Percentiles rank a stretch among this genome's conserved stretches.
Conservation (phyloP, 2,888 invertebrate genomes). For the Drosophila robusta region DNA sequence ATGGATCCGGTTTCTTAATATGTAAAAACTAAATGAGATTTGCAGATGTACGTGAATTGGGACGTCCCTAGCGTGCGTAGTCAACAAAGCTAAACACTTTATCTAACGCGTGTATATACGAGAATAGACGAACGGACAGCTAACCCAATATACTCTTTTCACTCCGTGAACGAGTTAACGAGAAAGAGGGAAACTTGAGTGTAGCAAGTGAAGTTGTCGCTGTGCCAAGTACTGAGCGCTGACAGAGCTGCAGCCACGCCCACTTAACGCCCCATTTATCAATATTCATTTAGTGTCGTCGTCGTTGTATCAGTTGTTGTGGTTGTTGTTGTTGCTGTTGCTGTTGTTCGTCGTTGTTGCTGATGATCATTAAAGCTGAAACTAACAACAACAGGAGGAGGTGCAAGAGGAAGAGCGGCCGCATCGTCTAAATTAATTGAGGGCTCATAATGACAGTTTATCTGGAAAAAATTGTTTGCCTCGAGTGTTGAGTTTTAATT, state of each 20-base stretch:
- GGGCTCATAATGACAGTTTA: conserved; percentile 82
- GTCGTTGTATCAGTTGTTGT: conserved; percentile 62
- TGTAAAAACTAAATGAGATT: too few species aligned
- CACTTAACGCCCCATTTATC: conserved; percentile 83
- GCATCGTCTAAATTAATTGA: conserved; percentile 81
- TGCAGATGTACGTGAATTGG: too few species aligned
- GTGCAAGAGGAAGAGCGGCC: conserved; percentile 28
- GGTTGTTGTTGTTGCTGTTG: conserved; percentile 41
- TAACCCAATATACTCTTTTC: too few species aligned
- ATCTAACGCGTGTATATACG: too few species aligned
- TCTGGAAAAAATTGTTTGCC: conserved; percentile 80
- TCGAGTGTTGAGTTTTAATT: conserved; percentile 81
- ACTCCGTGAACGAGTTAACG: too few species aligned
- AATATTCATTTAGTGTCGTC: conserved; percentile 84
- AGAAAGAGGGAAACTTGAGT: neutral
- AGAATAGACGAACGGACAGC: too few species aligned
- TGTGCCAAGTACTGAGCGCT: conserved; percentile 36
- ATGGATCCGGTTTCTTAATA: too few species aligned
- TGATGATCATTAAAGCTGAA: conserved; percentile 80
- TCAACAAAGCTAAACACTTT: too few species aligned
- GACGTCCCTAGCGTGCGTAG: too few species aligned
- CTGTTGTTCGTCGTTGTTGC: conserved; percentile 44
- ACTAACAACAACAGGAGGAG: conserved; percentile 23
- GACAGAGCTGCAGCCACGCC: conserved; percentile 66
- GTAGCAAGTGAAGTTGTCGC: conserved; percentile 71